These are phyloP conservation scores for Apotomis capreana DNA, from an alignment of 2,888 invertebrate genomes.

Conservation along the genomic window DNA sequence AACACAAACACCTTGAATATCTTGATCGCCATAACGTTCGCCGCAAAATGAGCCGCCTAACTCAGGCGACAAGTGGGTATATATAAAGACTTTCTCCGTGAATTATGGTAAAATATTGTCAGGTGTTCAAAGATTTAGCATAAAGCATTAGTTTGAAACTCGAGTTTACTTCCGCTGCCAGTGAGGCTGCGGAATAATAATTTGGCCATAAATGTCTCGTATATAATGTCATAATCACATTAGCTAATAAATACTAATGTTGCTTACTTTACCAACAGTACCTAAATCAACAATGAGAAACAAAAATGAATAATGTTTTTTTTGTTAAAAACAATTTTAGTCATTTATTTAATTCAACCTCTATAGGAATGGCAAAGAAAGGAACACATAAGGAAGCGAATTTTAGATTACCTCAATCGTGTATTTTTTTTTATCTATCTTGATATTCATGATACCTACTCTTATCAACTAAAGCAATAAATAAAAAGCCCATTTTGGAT, in stretches of 20 bases:
- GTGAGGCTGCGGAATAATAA: conserved; percentile 39
- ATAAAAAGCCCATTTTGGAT: too few relatives aligned
- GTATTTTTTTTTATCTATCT: too few relatives aligned
- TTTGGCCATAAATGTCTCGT: conserved; percentile 20
- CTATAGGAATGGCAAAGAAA: too few relatives aligned
- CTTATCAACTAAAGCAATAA: too few relatives aligned
- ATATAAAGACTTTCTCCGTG: conserved; percentile 69
- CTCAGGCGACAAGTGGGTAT: conserved; percentile 53
- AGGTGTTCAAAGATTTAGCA: conserved; percentile 61
- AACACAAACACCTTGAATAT: conserved; percentile 52
- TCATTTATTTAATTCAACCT: too few relatives aligned
- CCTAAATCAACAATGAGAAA: too few relatives aligned
- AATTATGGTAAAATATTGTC: conserved; percentile 48
- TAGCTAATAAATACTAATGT: background rate
- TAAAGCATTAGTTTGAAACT: conserved; percentile 57
- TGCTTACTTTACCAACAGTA: background rate
- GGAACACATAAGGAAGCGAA: too few relatives aligned
- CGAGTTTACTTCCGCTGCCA: conserved; percentile 53
- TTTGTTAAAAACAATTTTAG: too few relatives aligned
- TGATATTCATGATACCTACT: too few relatives aligned
- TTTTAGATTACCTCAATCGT: too few relatives aligned
- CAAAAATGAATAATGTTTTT: too few relatives aligned
- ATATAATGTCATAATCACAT: conserved; percentile 10
- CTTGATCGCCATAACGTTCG: conserved; percentile 46
- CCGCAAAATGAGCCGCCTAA: conserved; percentile 54